phyloP scores from a whole-genome alignment of 2,888 invertebrate species.

The Diaperis boleti region DNA sequence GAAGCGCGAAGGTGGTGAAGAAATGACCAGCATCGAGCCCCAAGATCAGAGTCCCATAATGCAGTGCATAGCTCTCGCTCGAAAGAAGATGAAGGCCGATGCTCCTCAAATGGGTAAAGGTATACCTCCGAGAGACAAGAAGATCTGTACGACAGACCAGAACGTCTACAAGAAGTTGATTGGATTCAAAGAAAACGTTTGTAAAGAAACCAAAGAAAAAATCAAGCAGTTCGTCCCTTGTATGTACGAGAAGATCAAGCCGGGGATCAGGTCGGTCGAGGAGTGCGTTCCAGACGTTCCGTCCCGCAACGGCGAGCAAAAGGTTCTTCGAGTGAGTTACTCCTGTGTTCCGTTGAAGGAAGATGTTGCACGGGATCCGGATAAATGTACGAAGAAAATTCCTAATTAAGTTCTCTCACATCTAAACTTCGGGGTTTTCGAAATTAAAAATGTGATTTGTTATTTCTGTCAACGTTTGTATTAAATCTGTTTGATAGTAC shows the following conservation, averaged over 20 bases:
- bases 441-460: slow-evolving; percentile 26
- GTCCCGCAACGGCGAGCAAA: too few relatives aligned
- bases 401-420: slow-evolving; percentile 12
- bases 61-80: slow-evolving; percentile 27
- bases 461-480: not conserved
- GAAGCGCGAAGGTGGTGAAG: not conserved
- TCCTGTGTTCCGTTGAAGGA: too few relatives aligned
- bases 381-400: too few relatives aligned
- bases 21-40: too few relatives aligned
- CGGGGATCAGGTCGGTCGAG: not conserved
- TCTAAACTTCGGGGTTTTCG: slow-evolving; percentile 6
- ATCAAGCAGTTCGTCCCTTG: not conserved
- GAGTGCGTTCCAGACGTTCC: too few relatives aligned
- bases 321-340: too few relatives aligned
- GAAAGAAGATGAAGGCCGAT: slow-evolving; percentile 14
- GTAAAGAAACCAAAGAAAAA: not conserved
- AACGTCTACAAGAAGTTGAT: slow-evolving; percentile 13
- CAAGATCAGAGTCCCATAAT: slow-evolving; percentile 27
- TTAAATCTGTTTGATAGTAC: slow-evolving; percentile 16
- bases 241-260: slow-evolving; percentile 1
- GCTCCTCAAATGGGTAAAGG: slow-evolving; percentile 11
- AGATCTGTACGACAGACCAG: slow-evolving; percentile 2
- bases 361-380: too few relatives aligned
- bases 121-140: slow-evolving; percentile 7
- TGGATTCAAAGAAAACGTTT: not conserved